A percentile compares a stretch with the other conserved stretches of the same genome.
Evolutionary conservation across 2,888 invertebrate genomes (phyloP).

Genomic region (Clepsis dumicolana): DNA sequence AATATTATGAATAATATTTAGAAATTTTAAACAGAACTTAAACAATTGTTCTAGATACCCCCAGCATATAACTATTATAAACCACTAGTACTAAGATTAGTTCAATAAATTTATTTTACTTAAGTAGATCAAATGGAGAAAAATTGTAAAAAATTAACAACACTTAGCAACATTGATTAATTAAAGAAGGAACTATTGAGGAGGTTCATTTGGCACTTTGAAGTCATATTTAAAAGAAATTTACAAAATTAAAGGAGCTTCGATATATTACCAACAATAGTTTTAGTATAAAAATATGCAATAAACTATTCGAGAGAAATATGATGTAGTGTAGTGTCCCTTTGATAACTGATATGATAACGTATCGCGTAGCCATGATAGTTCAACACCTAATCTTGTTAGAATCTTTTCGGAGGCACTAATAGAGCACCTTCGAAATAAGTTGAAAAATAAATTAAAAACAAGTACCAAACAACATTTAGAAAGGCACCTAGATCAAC

Average conservation of each 20-base stretch:
- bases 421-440: constrained; percentile 28
- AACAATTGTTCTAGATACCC: no score
- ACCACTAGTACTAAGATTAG: neutral
- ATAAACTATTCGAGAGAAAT: constrained; percentile 33
- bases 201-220: neutral
- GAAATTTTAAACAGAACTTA: no score
- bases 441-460: constrained; percentile 51
- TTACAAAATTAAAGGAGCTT: neutral
- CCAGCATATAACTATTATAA: no score
- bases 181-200: neutral
- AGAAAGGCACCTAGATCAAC: constrained; percentile 67
- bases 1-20: no score
- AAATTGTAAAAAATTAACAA: constrained; percentile 6
- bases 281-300: constrained; percentile 11
- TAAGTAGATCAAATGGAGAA: neutral
- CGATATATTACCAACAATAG: neutral
- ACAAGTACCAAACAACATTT: constrained; percentile 65
- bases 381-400: constrained; percentile 40
- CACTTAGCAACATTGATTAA: neutral
- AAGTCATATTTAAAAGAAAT: neutral
- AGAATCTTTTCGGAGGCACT: constrained; percentile 27
- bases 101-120: neutral
- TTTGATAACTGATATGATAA: constrained; percentile 57
- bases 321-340: constrained; percentile 35
- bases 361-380: constrained; percentile 49